Percentiles rank a stretch among this genome's conserved stretches.
phyloP scores from a whole-genome alignment of 2,113 vertebrate species.

The Prionailurus bengalensis region DNA sequence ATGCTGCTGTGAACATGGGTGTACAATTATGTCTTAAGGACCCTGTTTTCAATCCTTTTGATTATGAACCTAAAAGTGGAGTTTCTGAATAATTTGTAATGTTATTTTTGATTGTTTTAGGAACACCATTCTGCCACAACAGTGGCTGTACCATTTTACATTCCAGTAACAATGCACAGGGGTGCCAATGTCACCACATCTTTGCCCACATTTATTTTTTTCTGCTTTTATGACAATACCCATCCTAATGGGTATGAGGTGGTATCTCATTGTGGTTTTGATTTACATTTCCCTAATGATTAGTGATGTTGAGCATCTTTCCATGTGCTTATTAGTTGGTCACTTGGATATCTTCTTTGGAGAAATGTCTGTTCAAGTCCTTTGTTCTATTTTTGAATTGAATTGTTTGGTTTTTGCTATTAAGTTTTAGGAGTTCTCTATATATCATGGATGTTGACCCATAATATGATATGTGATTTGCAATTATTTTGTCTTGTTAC shows the following conservation, averaged over 20 bases:
- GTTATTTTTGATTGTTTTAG: not conserved
- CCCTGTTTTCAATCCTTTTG: not conserved
- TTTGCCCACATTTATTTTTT: not conserved
- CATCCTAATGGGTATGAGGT: not conserved
- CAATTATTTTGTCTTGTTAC: not conserved
- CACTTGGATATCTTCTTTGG: not conserved
- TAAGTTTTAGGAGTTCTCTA: not conserved
- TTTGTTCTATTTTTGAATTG: not conserved
- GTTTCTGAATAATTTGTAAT: not conserved
- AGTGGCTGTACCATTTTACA: not conserved
- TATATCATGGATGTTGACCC: not conserved
- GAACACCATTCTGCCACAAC: not conserved
- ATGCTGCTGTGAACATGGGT: not conserved
- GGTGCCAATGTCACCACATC: not conserved
- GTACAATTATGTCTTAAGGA: not conserved
- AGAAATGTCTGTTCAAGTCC: not conserved
- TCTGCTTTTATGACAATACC: not conserved
- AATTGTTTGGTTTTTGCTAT: not conserved
- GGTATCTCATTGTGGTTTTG: not conserved
- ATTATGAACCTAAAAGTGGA: not conserved
- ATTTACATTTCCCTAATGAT: not conserved
- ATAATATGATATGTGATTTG: not conserved
- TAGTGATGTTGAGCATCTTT: not conserved
- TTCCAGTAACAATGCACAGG: not conserved
- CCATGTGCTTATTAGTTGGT: not conserved